Evolutionary conservation across 2,888 invertebrate species (phyloP).

Genomic region (Brenthis ino): DNA sequence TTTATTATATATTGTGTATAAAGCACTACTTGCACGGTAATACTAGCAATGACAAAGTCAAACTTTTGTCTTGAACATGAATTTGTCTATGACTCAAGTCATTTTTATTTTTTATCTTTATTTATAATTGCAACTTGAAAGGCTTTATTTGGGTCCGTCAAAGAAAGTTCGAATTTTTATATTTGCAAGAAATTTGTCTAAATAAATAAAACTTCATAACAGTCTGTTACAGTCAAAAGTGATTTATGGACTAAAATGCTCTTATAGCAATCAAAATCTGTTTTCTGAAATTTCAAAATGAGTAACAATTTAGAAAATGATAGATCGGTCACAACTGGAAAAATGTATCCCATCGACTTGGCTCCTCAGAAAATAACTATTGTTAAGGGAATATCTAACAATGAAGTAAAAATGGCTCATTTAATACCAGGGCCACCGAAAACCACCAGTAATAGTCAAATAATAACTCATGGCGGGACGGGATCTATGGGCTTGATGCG

Average conservation of each 20-base stretch:
- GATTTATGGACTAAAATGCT: conserved; percentile 20
- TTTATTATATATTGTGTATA: conserved; percentile 28
- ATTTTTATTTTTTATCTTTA: conserved; percentile 7
- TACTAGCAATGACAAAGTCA: conserved; percentile 6
- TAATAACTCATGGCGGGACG: conserved; percentile 60
- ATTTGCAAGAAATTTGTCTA: conserved; percentile 25
- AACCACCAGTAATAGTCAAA: conserved; percentile 63
- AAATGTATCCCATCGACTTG: conserved; percentile 82
- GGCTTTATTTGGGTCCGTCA: conserved; percentile 42
- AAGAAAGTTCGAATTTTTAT: conserved; percentile 43
- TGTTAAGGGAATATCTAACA: conserved; percentile 72
- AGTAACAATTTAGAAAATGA: conserved; percentile 79
- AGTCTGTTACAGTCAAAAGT: not conserved
- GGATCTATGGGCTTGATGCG: conserved; percentile 72
- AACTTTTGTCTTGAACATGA: conserved; percentile 1
- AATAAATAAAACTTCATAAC: conserved; percentile 2
- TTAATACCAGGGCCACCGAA: conserved; percentile 69
- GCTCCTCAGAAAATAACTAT: conserved; percentile 79
- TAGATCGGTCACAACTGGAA: conserved; percentile 79
- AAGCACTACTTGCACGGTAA: not conserved
- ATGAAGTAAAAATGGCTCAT: conserved; percentile 77
- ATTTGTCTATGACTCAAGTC: conserved; percentile 10
- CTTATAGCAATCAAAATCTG: conserved; percentile 4
- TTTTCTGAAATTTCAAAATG: conserved; percentile 54
- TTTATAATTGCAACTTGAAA: conserved; percentile 21